phyloP scores from a whole-genome alignment of 2,888 invertebrate species.

The Choreutis nemorana region DNA sequence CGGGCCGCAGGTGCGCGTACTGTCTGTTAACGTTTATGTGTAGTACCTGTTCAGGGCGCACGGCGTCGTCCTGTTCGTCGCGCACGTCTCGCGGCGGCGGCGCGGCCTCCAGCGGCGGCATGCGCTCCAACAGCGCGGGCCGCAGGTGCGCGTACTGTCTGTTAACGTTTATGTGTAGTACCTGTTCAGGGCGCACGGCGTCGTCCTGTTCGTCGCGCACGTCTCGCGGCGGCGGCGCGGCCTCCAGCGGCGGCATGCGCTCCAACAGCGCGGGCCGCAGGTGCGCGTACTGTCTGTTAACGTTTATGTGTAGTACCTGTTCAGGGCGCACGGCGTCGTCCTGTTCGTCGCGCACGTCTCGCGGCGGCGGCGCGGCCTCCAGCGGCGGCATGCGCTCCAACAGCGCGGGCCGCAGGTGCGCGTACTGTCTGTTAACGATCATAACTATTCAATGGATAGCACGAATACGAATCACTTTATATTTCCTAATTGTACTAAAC shows the following conservation, averaged over 20 bases:
- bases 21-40: constrained; percentile 30
- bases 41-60: no score
- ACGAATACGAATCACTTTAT: no score
- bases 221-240: constrained; percentile 22
- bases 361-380: constrained; percentile 41
- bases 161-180: no score
- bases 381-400: constrained; percentile 98
- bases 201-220: constrained; percentile 39
- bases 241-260: constrained; percentile 94
- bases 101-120: constrained; percentile 87
- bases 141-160: constrained; percentile 79
- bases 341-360: constrained; percentile 36
- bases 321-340: constrained; percentile 26
- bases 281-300: no score
- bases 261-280: no score
- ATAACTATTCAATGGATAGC: no score
- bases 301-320: no score
- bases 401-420: constrained; percentile 83
- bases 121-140: constrained; percentile 91
- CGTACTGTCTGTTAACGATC: constrained; percentile 64
- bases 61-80: constrained; percentile 35
- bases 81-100: constrained; percentile 21
- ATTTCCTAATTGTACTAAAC: no score
- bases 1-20: constrained; percentile 83
- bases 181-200: no score